A percentile compares a stretch with the other conserved stretches of the same genome.
These are phyloP conservation scores for Rhea americana DNA, from an alignment of 2,113 vertebrate species.

Conservation along the genomic window DNA sequence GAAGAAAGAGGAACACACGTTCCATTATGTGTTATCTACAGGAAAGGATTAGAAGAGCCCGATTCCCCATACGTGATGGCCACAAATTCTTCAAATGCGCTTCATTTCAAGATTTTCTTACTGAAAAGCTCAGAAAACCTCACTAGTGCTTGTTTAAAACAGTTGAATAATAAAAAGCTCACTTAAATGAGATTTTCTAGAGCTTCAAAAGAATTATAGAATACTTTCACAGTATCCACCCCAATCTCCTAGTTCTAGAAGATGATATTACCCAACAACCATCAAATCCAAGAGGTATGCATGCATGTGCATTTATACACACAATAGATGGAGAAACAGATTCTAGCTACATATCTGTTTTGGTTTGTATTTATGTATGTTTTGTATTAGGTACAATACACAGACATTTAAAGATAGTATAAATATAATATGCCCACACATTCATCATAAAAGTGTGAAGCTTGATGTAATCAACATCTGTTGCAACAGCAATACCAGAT, in stretches of 20 bases:
- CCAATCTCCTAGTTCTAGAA: neutral
- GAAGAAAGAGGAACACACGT: neutral
- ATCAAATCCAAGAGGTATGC: neutral
- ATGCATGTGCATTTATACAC: neutral
- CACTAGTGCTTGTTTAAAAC: neutral
- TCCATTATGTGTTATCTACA: neutral
- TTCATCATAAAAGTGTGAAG: neutral
- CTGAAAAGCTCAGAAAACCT: neutral
- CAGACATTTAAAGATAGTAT: neutral
- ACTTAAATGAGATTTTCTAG: neutral
- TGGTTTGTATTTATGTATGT: neutral
- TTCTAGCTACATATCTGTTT: neutral
- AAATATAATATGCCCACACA: neutral
- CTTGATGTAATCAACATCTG: neutral
- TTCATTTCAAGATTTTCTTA: neutral
- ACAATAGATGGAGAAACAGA: neutral
- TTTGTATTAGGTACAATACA: neutral
- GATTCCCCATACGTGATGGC: neutral
- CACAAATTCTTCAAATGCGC: neutral
- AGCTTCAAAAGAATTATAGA: neutral
- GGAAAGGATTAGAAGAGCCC: neutral
- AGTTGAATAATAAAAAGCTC: neutral
- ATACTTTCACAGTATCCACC: neutral
- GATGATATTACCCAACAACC: neutral
- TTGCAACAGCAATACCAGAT: neutral